Percentiles rank a stretch among this genome's conserved stretches.
Evolutionary conservation across 2,113 vertebrate species (phyloP).

Genomic region (Axis porcinus): DNA sequence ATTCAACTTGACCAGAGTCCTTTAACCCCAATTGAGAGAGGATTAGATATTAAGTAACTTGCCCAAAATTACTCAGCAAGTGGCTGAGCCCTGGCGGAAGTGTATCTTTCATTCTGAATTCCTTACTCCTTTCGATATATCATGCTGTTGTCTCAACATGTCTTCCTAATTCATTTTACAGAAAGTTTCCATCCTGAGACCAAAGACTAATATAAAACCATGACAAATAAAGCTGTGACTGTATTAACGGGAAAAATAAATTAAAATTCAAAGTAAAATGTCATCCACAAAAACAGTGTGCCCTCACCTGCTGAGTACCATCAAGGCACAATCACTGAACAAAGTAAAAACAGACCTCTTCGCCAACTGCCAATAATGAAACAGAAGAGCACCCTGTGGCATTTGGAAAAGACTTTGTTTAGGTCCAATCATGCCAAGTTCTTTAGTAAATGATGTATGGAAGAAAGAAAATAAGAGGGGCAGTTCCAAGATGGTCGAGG

Average conservation of each 20-base stretch:
- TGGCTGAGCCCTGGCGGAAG: not conserved
- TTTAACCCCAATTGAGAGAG: not conserved
- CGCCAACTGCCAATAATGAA: not conserved
- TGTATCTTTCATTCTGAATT: not conserved
- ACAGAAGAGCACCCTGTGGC: not conserved
- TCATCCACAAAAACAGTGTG: not conserved
- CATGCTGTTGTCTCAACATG: not conserved
- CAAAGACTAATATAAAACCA: not conserved
- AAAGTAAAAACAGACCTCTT: not conserved
- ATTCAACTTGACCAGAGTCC: not conserved
- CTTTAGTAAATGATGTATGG: not conserved
- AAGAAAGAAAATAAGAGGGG: not conserved
- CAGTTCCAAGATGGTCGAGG: not conserved
- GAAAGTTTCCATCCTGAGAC: not conserved
- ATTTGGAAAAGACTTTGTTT: not conserved
- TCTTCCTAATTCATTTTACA: not conserved
- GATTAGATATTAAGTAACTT: not conserved
- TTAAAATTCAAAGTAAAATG: not conserved
- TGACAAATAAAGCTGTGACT: not conserved
- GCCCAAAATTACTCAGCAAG: not conserved
- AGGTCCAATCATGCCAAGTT: not conserved
- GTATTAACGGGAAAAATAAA: not conserved
- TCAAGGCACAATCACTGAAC: not conserved
- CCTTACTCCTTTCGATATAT: not conserved
- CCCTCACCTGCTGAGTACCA: not conserved